A percentile compares a stretch with the other conserved stretches of the same genome.
Evolutionary conservation across 1,140 invertebrate genomes (phyloP).

Genomic region (Elymnias hypermnestra): DNA sequence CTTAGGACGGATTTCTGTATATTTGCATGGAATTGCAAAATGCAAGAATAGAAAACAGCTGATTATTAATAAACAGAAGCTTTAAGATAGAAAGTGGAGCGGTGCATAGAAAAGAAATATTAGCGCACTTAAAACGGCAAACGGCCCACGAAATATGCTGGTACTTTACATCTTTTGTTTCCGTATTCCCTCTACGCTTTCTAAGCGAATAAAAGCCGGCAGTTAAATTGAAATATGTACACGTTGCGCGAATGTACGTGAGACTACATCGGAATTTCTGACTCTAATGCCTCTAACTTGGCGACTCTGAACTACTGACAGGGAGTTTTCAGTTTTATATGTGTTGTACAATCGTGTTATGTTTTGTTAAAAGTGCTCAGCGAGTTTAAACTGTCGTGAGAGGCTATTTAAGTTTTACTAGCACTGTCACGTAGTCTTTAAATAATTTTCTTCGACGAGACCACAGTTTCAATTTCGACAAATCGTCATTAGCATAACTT

Average conservation of each 20-base stretch:
- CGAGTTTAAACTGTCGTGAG: not conserved
- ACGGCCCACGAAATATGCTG: not conserved
- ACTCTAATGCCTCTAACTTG: not conserved
- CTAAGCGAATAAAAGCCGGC: conserved; percentile 12
- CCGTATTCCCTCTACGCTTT: conserved; percentile 5
- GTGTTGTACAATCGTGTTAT: not conserved
- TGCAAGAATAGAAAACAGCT: no score
- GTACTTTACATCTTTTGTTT: conserved; percentile 5
- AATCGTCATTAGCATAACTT: no score
- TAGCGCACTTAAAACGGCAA: not conserved
- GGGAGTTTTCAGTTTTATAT: not conserved
- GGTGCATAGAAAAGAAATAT: not conserved
- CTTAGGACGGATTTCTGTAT: no score
- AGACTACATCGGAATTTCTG: conserved; percentile 1
- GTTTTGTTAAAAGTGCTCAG: not conserved
- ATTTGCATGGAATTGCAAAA: no score
- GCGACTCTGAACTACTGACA: not conserved
- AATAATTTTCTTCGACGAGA: no score
- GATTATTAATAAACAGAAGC: no score
- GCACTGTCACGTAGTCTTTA: no score
- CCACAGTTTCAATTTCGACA: no score
- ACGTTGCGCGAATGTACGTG: conserved; percentile 1
- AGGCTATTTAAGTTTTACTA: no score
- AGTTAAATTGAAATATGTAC: conserved; percentile 16
- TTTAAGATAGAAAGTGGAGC: no score